Base-by-base conservation (phyloP, 2,888 invertebrate species). In the Unio pictorum region DNA sequence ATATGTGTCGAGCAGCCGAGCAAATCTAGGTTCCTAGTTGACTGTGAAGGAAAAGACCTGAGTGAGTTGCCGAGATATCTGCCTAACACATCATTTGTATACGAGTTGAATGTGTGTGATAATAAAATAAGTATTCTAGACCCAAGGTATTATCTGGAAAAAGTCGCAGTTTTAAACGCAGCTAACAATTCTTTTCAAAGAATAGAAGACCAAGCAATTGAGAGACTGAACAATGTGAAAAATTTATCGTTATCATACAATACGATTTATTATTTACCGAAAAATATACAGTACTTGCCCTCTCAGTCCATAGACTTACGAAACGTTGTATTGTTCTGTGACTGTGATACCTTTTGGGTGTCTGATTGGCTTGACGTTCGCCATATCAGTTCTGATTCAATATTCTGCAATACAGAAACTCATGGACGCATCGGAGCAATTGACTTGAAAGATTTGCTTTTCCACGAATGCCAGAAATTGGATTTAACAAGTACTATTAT, bases 1-100 rank as follows among this genome's bases (percentile, higher is more conserved):
- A 23, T 3, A 4, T 68, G 68, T 30, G 34, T 55, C 11, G n/a
- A 64, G 30, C 64, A 68, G 45, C 64, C 68, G 30, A 30, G 34
- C 54, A 55, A 30, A 6, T 28, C 18, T 5, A n/a, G 45, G 20
- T 30, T 55, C 18, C 3, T 64, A 3, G 68, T 68, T 18, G 54
- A 68, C 18, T 68, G 68, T 59, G 30, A 57, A 30, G n/a, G 45
- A n/a, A 28, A 55, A 18, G 45, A 23, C 23, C 18, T 68, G 18
- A 23, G 4, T 17, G n/a, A 20, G 3, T 5, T 68, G 45, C 68
- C 68, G 5, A 4, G 20, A 7, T n/a, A 20, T n/a, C 17, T 68
- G 6, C 68, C 68, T 4, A 56, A 68, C 2, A 26, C 18, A 20
- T 6, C 23, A 17, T 55, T 62, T 60, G 45, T 11, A 45, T 45